Conservation (phyloP, 64 coral and sea anemone genomes). For the Acropora yongei region DNA sequence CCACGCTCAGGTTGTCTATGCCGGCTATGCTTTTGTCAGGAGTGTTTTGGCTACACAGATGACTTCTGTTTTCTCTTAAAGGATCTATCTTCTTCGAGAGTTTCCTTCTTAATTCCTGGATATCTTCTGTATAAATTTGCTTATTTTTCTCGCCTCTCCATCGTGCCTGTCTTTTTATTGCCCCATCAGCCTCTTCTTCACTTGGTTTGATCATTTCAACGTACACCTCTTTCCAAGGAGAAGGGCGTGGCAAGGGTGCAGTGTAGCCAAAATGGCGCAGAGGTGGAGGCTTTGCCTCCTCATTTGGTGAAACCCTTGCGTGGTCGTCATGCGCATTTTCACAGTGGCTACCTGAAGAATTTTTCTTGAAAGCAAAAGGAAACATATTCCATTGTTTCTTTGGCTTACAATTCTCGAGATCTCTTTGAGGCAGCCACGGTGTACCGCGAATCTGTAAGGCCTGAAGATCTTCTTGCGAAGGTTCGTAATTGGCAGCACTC, state of each 20-base stretch:
- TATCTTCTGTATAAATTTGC: neutral
- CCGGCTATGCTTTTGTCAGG: neutral
- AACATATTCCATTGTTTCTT: neutral
- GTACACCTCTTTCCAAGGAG: constrained; percentile 4
- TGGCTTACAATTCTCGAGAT: neutral
- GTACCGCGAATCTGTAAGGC: neutral
- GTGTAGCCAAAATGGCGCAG: neutral
- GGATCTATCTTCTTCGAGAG: neutral
- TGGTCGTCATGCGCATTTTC: neutral
- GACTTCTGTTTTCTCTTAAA: neutral
- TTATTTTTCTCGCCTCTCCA: neutral
- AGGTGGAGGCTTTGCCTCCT: neutral
- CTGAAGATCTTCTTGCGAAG: neutral
- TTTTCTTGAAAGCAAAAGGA: neutral
- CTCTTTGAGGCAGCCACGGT: neutral
- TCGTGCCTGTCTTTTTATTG: neutral
- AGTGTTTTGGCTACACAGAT: neutral
- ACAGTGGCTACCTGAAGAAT: neutral
- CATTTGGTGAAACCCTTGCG: neutral
- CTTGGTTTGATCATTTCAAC: constrained; percentile 9
- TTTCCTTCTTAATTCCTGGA: neutral
- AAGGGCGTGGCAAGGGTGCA: neutral
- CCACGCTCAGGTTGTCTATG: neutral
- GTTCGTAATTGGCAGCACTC: neutral
- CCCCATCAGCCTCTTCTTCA: neutral